phyloP scores from a whole-genome alignment of 2,888 invertebrate genomes.

The Corbicula japonica region DNA sequence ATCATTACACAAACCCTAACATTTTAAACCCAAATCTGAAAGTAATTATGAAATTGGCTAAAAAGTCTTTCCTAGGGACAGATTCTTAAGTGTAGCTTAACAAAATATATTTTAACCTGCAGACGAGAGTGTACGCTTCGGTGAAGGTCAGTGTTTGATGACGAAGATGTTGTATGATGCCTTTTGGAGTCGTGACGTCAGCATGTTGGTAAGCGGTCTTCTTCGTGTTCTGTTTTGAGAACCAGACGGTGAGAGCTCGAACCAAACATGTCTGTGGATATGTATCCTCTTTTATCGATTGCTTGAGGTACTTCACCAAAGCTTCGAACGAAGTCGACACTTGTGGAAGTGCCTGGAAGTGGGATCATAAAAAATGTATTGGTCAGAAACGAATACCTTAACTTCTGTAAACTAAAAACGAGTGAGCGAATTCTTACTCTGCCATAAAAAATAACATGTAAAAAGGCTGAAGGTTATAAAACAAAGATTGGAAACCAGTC shows the following conservation, averaged over 20 bases:
- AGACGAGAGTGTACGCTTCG: constrained; percentile 40
- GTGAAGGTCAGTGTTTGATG: constrained; percentile 39
- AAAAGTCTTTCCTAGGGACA: background rate
- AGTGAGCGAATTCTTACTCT: no score
- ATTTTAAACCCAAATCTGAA: background rate
- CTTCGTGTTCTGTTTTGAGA: constrained; percentile 38
- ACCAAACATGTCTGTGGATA: constrained; percentile 44
- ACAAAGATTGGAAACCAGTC: no score
- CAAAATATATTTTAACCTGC: constrained; percentile 14
- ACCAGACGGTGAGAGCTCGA: constrained; percentile 51
- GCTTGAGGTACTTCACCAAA: constrained; percentile 31
- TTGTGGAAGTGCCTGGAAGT: constrained; percentile 17
- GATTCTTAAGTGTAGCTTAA: background rate
- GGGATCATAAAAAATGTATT: background rate
- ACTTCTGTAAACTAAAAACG: no score
- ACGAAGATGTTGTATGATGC: constrained; percentile 46
- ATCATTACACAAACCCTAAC: no score
- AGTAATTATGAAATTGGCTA: background rate
- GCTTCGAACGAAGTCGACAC: constrained; percentile 32
- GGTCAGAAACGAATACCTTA: background rate
- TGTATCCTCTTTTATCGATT: constrained; percentile 27
- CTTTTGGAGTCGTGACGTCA: constrained; percentile 30
- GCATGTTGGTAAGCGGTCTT: constrained; percentile 38
- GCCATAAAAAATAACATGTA: no score
- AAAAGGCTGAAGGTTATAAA: no score